phyloP scores from a whole-genome alignment of 2,888 invertebrate species.

The Drosophila rellima region DNA sequence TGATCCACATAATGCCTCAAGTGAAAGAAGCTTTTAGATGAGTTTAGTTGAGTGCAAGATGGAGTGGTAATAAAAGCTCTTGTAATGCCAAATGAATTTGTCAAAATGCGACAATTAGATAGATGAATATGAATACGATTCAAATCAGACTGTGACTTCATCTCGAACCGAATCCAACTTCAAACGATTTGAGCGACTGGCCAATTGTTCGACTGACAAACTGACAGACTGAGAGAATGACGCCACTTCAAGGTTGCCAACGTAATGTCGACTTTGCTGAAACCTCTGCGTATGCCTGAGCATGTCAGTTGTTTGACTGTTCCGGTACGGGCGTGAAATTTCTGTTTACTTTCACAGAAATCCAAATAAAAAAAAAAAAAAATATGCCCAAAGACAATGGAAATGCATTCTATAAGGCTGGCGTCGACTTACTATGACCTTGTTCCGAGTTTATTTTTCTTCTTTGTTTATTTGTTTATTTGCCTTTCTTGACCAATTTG shows the following conservation, averaged over 20 bases:
- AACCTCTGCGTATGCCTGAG: conserved; percentile 27
- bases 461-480: conserved; percentile 33
- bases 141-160: not conserved
- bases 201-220: conserved; percentile 10
- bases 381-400: conserved; percentile 57
- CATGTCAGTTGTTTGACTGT: conserved; percentile 49
- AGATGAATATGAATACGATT: conserved; percentile 25
- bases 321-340: conserved; percentile 68
- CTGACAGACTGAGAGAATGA: conserved; percentile 33
- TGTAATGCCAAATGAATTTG: conserved; percentile 68
- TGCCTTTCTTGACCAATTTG: conserved; percentile 17
- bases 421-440: conserved; percentile 53
- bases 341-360: conserved; percentile 68
- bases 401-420: conserved; percentile 62
- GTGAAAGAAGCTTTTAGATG: conserved; percentile 68
- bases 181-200: conserved; percentile 14
- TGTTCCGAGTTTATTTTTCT: conserved; percentile 41
- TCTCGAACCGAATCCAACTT: not conserved
- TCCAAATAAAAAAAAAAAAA: conserved; percentile 1
- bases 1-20: conserved; percentile 65
- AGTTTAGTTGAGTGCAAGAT: conserved; percentile 37
- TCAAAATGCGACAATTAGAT: conserved; percentile 75
- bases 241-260: conserved; percentile 71
- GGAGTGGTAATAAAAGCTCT: conserved; percentile 67
- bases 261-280: conserved; percentile 23